A percentile compares a stretch with the other conserved stretches of the same genome.
phyloP scores from a whole-genome alignment of 1,140 invertebrate species.

The Anastrepha obliqua region DNA sequence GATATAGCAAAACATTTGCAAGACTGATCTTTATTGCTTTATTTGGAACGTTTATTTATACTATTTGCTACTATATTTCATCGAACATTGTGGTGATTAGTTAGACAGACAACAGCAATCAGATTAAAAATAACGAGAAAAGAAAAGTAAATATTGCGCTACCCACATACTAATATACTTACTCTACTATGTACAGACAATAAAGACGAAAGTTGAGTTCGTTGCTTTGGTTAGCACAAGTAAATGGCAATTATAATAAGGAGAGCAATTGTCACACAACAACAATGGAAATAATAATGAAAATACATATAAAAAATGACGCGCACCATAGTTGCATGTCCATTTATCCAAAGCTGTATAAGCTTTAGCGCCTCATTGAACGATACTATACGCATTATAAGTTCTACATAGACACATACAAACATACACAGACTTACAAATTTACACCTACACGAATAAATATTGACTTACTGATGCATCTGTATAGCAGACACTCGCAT shows the following conservation, averaged over 20 bases:
- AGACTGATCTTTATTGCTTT: neutral
- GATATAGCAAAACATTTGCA: neutral
- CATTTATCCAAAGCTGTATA: conserved; percentile 25
- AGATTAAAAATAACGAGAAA: conserved; percentile 44
- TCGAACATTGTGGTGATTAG: conserved; percentile 47
- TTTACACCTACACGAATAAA: conserved; percentile 1
- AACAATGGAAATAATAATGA: conserved; percentile 22
- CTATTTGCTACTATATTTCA: conserved; percentile 26
- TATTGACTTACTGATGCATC: neutral
- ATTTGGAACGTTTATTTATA: conserved; percentile 19
- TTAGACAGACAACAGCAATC: conserved; percentile 21
- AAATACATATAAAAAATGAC: neutral
- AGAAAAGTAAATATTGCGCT: neutral
- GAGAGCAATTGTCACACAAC: neutral
- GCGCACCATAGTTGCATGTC: neutral
- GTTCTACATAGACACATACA: neutral
- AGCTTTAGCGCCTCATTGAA: conserved; percentile 25
- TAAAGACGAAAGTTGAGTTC: conserved; percentile 13
- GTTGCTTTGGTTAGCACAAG: conserved; percentile 23
- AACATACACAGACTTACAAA: neutral
- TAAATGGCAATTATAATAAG: conserved; percentile 28
- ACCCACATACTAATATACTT: neutral
- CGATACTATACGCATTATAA: neutral
- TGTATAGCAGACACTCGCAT: neutral
- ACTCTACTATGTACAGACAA: no score